phyloP scores from a whole-genome alignment of 2,113 vertebrate genomes.

The Gnathonemus longibarbis region DNA sequence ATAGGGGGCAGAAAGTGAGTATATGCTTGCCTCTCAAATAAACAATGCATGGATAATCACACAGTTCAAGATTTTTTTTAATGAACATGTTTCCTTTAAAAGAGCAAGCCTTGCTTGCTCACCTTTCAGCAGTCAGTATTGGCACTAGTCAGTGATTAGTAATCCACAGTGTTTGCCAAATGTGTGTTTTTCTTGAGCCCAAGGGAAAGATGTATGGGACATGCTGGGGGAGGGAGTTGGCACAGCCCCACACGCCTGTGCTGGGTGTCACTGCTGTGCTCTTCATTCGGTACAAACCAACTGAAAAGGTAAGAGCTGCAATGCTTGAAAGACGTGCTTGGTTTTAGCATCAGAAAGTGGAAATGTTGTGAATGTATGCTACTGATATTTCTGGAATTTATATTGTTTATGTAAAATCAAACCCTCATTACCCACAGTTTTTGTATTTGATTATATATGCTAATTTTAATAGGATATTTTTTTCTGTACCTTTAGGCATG shows the following conservation, averaged over 20 bases:
- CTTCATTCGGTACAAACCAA: conserved; percentile 48
- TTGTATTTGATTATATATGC: neutral
- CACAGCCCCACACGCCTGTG: conserved; percentile 31
- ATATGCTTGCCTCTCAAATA: neutral
- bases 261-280: conserved; percentile 35
- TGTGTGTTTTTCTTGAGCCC: neutral
- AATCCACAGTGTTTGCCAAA: neutral
- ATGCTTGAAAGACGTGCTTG: neutral
- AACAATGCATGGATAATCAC: neutral
- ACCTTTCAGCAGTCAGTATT: neutral
- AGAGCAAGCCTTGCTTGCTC: neutral
- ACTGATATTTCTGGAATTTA: neutral
- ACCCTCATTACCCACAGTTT: neutral
- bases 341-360: neutral
- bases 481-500: neutral
- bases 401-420: neutral
- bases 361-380: neutral
- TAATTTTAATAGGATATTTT: neutral
- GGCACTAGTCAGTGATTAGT: neutral
- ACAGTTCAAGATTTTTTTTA: neutral
- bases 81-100: neutral
- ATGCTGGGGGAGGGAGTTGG: conserved; percentile 41
- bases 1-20: neutral
- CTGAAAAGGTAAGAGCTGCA: conserved; percentile 55
- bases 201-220: conserved; percentile 39